These are phyloP conservation scores for Zaprionus africanus DNA, from an alignment of 1,140 invertebrate species.

Conservation along the genomic window DNA sequence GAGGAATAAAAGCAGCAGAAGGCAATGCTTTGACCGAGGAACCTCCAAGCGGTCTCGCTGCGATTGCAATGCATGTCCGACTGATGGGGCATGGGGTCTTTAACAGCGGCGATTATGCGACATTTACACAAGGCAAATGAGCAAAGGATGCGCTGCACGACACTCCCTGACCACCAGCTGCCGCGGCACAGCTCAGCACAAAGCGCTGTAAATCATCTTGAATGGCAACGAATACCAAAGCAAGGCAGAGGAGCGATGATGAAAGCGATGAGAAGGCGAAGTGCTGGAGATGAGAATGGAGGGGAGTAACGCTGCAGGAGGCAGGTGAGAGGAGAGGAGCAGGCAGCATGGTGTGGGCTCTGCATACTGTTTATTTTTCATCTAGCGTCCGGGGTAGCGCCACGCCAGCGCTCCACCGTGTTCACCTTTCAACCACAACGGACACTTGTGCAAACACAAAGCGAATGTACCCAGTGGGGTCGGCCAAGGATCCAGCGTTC, in stretches of 20 bases:
- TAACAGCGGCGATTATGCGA: slow-evolving; percentile 72
- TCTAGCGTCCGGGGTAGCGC: slow-evolving; percentile 57
- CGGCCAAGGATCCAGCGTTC: background rate
- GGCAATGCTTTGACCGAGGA: slow-evolving; percentile 9
- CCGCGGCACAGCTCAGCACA: slow-evolving; percentile 27
- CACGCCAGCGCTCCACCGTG: slow-evolving; percentile 43
- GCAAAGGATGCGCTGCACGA: slow-evolving; percentile 36
- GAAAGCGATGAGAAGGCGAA: background rate
- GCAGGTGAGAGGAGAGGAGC: no score
- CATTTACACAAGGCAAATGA: slow-evolving; percentile 68
- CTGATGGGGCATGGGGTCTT: slow-evolving; percentile 48
- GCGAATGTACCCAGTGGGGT: slow-evolving; percentile 16
- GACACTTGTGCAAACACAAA: slow-evolving; percentile 77
- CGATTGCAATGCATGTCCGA: slow-evolving; percentile 59
- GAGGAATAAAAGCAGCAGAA: background rate
- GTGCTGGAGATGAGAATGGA: background rate
- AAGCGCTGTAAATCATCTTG: slow-evolving; percentile 73
- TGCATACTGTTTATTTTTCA: slow-evolving; percentile 79
- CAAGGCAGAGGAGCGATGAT: slow-evolving; percentile 11
- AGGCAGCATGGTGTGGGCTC: slow-evolving; percentile 39
- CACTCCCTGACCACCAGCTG: slow-evolving; percentile 4
- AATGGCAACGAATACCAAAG: slow-evolving; percentile 47
- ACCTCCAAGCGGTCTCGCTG: slow-evolving; percentile 8
- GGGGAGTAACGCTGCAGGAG: no score
- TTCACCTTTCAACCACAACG: slow-evolving; percentile 80